Evolutionary conservation across 2,113 vertebrate genomes (phyloP), one percentile per base, ranked within the genome.

Genomic region (Poeciliopsis retropinna): DNA sequence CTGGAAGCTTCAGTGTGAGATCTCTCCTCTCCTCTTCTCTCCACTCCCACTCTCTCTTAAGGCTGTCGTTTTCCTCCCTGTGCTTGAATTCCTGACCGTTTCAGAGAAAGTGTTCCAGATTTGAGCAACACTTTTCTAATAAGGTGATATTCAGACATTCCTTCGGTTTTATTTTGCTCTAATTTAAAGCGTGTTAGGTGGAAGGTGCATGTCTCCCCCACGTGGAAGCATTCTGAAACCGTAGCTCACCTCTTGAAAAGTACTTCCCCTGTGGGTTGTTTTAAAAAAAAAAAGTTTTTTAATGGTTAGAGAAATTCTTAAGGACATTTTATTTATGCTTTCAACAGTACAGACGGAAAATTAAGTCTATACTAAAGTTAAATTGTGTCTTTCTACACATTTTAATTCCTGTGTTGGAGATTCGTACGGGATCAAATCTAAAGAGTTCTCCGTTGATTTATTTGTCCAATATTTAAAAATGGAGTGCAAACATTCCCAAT

Each of bases 201-300:
- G 71, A 83, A 84, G 87, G 88, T 82, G 80, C 75, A 29, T 89
- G 90, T 87, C 87, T 89, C 92, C 92, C 88, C 83, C 92, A 86
- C 92, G 93, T 93, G 93, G 92, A 89, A 70, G 71, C 72, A 75
- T 31, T 31, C 41, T 82, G 74, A 91, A 37, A 88, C 10, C 34
- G 34, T 29, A 0, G 3, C 37, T 67, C 17, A 27, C 7, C 3
- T 64, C 28, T 64, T 9, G 22, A 25, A 12, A 25, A 31, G 32
- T 9, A 5, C 27, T 67, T 66, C 60, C 57, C 5, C 31, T 60
- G 44, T 25, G 22, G 64, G 44, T 17, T 76, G 29, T 77, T 7
- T 25, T 5, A 51, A 22, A n/a, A 9, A 2, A 54, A 7, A 22
- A 19, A 6, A 37, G 0, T 2, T 10, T 57, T 47, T 54, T 57